Evolutionary conservation across 92 coral and sea anemone species (phyloP).

Genomic region (Parazoanthus swiftii): DNA sequence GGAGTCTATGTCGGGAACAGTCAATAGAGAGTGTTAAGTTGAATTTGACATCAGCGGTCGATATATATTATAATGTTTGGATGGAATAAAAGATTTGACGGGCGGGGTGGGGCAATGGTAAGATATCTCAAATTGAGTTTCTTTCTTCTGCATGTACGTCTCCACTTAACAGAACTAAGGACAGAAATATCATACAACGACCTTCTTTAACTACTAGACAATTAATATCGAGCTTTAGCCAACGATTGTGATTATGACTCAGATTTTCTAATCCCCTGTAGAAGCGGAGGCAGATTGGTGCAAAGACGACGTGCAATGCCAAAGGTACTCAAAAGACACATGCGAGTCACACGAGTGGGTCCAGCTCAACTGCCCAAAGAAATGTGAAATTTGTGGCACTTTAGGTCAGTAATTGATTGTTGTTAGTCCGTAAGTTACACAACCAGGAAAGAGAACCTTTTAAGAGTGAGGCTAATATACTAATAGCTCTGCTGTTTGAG

Average conservation of each 20-base stretch:
- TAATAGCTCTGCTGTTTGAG: background rate
- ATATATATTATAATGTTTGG: too few relatives aligned
- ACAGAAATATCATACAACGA: background rate
- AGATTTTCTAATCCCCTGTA: background rate
- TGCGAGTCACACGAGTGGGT: constrained; percentile 85
- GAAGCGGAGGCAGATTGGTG: constrained; percentile 66
- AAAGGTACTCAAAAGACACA: constrained; percentile 57
- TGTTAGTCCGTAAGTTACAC: too few relatives aligned
- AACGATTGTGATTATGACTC: too few relatives aligned
- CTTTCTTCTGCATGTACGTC: background rate
- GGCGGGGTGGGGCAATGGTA: too few relatives aligned
- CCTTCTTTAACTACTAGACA: background rate
- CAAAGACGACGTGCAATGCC: constrained; percentile 74
- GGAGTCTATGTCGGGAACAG: too few relatives aligned
- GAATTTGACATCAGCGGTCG: too few relatives aligned
- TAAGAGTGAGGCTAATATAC: background rate
- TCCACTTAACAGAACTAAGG: background rate
- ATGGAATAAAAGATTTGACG: too few relatives aligned
- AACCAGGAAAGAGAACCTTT: background rate
- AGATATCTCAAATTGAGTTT: too few relatives aligned
- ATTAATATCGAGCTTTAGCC: background rate
- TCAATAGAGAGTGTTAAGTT: too few relatives aligned
- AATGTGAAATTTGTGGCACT: constrained; percentile 68
- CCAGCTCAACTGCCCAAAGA: constrained; percentile 77
- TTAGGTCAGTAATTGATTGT: constrained; percentile 33